Percentiles rank a stretch among this genome's conserved stretches.
Conservation (phyloP, 2,888 invertebrate species). For the Pammene fasciana region DNA sequence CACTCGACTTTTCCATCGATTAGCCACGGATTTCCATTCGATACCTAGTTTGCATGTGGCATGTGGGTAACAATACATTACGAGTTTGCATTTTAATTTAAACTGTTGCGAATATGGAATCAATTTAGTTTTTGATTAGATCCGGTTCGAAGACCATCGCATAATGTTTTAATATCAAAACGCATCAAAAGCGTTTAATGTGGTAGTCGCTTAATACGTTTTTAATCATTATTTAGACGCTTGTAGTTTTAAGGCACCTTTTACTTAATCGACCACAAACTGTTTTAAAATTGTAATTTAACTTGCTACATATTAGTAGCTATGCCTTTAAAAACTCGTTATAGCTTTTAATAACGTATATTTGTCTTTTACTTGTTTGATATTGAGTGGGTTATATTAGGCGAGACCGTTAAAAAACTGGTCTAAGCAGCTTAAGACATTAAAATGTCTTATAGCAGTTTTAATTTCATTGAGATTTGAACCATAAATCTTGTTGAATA, state of each 20-base stretch:
- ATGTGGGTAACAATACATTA: no score
- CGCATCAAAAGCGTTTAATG: background rate
- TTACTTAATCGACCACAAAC: constrained; percentile 20
- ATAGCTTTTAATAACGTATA: background rate
- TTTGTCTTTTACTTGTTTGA: constrained; percentile 10
- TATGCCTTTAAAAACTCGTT: constrained; percentile 23
- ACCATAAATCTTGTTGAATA: background rate
- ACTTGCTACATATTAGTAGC: constrained; percentile 16
- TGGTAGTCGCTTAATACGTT: constrained; percentile 7
- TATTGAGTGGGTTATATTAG: background rate
- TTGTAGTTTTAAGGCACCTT: constrained; percentile 16
- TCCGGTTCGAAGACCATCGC: constrained; percentile 10
- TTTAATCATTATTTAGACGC: background rate
- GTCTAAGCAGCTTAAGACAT: background rate
- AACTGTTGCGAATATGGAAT: constrained; percentile 21
- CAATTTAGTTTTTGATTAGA: constrained; percentile 18
- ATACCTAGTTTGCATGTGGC: no score
- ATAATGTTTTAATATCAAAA: background rate
- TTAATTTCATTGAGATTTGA: background rate
- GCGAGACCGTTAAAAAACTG: constrained; percentile 4
- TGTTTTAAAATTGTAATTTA: constrained; percentile 20
- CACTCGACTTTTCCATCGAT: constrained; percentile 8
- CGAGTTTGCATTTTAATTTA: constrained; percentile 3
- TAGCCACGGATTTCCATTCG: constrained; percentile 8
- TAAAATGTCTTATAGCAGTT: background rate